A percentile compares a stretch with the other conserved stretches of the same genome.
Conservation (phyloP, 2,797 vertebrate species). For the Semotilus atromaculatus region DNA sequence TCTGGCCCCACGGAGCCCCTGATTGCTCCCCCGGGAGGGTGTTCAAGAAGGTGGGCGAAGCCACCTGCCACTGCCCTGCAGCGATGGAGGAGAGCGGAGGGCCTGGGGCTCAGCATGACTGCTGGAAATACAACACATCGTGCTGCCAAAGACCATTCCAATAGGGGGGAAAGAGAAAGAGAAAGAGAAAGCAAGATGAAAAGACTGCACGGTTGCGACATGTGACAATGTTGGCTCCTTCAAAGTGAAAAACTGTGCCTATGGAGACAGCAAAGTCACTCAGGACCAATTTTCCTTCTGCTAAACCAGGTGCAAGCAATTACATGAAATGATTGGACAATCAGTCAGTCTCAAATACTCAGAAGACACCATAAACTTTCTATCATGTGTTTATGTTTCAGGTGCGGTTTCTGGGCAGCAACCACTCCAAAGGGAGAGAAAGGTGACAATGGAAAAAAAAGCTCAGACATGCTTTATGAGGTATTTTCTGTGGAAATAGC, state of each 20-base stretch:
- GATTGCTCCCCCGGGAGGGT: constrained; percentile 70
- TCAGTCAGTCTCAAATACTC: constrained; percentile 58
- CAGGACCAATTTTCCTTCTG: constrained; percentile 56
- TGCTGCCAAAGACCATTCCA: constrained; percentile 31
- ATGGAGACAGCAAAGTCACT: constrained; percentile 57
- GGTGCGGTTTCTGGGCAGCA: constrained; percentile 40
- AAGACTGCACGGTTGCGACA: constrained; percentile 38
- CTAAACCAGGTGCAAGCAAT: constrained; percentile 60
- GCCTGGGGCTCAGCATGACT: constrained; percentile 5
- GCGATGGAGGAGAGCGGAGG: constrained; percentile 17
- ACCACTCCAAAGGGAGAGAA: constrained; percentile 46
- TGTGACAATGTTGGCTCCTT: constrained; percentile 52
- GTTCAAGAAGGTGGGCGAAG: constrained; percentile 46
- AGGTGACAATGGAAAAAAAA: constrained; percentile 46
- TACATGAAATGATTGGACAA: constrained; percentile 59
- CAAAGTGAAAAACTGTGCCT: constrained; percentile 47
- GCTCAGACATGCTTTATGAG: constrained; percentile 55
- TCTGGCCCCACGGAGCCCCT: constrained; percentile 69
- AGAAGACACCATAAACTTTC: constrained; percentile 54
- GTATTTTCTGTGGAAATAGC: constrained; percentile 50
- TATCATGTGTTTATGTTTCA: constrained; percentile 55
- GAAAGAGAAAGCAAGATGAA: constrained; percentile 39
- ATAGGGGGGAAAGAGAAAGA: constrained; percentile 37
- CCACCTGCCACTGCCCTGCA: constrained; percentile 55
- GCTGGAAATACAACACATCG: constrained; percentile 10